Evolutionary conservation across 2,888 invertebrate genomes (phyloP).

Genomic region (Megastigmus dorsalis): DNA sequence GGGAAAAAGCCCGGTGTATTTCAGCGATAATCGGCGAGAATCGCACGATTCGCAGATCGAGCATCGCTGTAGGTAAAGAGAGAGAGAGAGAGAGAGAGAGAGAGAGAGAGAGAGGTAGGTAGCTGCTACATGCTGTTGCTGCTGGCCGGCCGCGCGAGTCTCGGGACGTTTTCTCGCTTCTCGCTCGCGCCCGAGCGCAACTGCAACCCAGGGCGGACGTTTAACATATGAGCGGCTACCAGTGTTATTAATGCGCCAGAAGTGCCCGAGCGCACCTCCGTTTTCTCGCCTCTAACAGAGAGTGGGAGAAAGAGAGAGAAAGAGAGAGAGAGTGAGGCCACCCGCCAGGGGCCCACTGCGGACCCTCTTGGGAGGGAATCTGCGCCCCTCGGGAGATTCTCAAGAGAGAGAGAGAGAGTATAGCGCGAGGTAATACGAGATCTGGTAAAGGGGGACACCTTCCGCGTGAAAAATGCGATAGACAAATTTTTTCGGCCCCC

Average conservation of each 20-base stretch:
- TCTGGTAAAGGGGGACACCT: conserved; percentile 22
- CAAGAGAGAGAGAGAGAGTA: not conserved
- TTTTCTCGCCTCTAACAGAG: conserved; percentile 53
- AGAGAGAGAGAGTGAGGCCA: conserved; percentile 20
- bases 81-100: conserved; percentile 8
- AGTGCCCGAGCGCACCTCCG: too few species aligned
- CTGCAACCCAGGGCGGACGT: conserved; percentile 71
- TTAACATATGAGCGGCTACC: conserved; percentile 74
- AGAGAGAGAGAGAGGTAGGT: conserved; percentile 11
- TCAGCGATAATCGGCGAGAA: conserved; percentile 59
- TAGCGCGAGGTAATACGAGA: conserved; percentile 7
- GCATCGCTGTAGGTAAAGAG: conserved; percentile 65
- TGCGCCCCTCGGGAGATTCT: conserved; percentile 11
- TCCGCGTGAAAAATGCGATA: conserved; percentile 18
- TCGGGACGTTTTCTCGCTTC: conserved; percentile 14
- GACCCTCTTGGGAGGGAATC: not conserved
- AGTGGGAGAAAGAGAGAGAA: conserved; percentile 40
- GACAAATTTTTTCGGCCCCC: conserved; percentile 3
- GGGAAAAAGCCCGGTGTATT: conserved; percentile 45
- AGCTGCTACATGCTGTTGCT: too few species aligned
- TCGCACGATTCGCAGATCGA: conserved; percentile 55
- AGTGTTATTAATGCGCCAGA: conserved; percentile 72
- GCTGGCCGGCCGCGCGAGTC: too few species aligned
- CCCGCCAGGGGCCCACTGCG: not conserved
- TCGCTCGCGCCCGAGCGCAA: conserved; percentile 40